Conservation (phyloP, 2,797 vertebrate species). For the Macropus fuliginosus region DNA sequence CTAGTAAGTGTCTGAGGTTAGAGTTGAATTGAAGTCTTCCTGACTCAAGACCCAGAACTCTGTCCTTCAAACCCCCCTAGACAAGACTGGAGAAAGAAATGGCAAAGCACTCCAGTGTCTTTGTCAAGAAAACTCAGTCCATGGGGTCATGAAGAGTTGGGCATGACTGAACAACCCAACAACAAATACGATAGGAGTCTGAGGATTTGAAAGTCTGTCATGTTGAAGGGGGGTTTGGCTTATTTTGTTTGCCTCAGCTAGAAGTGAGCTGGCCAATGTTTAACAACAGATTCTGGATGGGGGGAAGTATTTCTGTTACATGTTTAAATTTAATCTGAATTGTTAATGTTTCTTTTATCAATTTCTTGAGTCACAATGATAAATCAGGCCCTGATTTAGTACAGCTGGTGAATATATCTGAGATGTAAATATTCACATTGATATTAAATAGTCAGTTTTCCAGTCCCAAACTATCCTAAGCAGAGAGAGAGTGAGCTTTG, state of each 20-base stretch:
- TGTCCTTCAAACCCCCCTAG: neutral
- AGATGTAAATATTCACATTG: neutral
- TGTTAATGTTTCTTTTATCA: neutral
- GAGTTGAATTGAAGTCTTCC: neutral
- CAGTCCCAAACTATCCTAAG: neutral
- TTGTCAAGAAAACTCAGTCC: neutral
- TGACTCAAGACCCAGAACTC: neutral
- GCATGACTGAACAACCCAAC: neutral
- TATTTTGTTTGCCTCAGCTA: neutral
- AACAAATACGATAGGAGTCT: neutral
- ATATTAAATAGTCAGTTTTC: neutral
- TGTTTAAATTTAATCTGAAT: neutral
- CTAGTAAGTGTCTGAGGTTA: neutral
- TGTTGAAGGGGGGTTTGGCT: neutral
- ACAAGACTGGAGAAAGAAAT: neutral
- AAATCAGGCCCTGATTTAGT: neutral
- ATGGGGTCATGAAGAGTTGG: neutral
- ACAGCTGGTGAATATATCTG: neutral
- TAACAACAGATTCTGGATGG: neutral
- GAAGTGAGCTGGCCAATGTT: neutral
- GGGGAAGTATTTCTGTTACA: neutral
- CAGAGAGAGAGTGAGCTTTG: neutral
- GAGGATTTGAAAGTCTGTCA: neutral
- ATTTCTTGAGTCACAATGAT: neutral
- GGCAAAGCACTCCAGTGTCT: neutral